A percentile compares a stretch with the other conserved stretches of the same genome.
These are phyloP conservation scores for Achatina immaculata DNA, from an alignment of 1,140 invertebrate species.

Conservation along the genomic window DNA sequence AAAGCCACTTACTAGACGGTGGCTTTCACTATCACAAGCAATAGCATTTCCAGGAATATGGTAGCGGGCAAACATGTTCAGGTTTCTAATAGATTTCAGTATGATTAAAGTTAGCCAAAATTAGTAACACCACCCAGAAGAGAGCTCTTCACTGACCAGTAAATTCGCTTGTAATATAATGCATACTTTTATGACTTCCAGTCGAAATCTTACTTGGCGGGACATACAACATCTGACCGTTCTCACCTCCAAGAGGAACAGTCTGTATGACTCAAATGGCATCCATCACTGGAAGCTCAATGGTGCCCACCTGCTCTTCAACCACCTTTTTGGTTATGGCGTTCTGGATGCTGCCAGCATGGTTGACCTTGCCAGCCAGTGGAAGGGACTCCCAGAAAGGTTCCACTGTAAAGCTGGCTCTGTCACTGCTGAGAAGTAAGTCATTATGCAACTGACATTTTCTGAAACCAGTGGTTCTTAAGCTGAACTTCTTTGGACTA, in stretches of 20 bases:
- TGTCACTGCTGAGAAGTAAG: conserved; percentile 75
- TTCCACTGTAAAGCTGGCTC: conserved; percentile 96
- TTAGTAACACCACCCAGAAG: too few relatives aligned
- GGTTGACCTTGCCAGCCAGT: conserved; percentile 93
- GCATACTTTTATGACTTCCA: conserved; percentile 37
- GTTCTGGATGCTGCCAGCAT: conserved; percentile 98
- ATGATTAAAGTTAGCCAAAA: too few relatives aligned
- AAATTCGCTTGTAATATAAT: background rate
- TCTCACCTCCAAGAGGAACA: conserved; percentile 97
- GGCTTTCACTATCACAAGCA: too few relatives aligned
- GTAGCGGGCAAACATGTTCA: too few relatives aligned
- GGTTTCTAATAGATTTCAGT: too few relatives aligned
- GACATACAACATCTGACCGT: conserved; percentile 99
- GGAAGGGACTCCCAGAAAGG: conserved; percentile 94
- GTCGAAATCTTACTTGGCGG: conserved; percentile 90
- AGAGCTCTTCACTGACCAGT: too few relatives aligned
- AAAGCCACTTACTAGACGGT: too few relatives aligned
- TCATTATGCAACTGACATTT: background rate
- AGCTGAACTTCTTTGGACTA: too few relatives aligned
- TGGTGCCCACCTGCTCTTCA: conserved; percentile 97
- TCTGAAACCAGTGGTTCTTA: background rate
- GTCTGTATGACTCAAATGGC: conserved; percentile 95
- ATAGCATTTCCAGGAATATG: too few relatives aligned
- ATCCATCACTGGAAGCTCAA: conserved; percentile 97
- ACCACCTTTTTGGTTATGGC: conserved; percentile 99